Conservation (phyloP, 2,888 invertebrate species). For the Saturnia japonica region DNA sequence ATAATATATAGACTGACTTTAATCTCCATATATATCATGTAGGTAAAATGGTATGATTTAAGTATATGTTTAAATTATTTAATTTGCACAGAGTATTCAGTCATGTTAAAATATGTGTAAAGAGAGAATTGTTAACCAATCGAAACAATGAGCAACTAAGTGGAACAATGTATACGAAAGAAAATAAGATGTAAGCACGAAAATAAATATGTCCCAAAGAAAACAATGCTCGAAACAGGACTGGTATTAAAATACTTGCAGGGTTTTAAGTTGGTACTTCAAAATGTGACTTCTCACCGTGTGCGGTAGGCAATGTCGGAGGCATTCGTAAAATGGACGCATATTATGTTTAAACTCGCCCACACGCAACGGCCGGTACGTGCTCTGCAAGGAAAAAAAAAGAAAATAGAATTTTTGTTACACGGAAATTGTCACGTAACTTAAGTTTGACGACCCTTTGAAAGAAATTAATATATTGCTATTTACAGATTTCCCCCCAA, state of each 20-base stretch:
- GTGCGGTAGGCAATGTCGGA: conserved; percentile 69
- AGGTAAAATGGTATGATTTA: background rate
- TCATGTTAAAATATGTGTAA: conserved; percentile 18
- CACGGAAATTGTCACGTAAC: conserved; percentile 51
- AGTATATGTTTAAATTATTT: conserved; percentile 11
- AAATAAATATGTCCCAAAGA: conserved; percentile 71
- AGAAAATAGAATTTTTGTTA: conserved; percentile 45
- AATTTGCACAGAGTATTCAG: conserved; percentile 5
- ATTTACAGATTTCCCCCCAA: conserved; percentile 28
- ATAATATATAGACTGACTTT: no score
- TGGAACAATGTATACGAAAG: conserved; percentile 44
- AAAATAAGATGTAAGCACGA: conserved; percentile 48
- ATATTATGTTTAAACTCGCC: conserved; percentile 70
- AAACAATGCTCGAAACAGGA: conserved; percentile 68
- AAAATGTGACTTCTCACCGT: conserved; percentile 67
- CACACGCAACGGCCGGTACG: conserved; percentile 64
- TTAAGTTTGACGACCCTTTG: conserved; percentile 32
- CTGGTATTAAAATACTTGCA: conserved; percentile 67
- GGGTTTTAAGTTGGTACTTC: conserved; percentile 63
- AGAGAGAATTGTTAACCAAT: conserved; percentile 22
- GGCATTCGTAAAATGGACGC: conserved; percentile 63
- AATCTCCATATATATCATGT: background rate
- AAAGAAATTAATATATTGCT: conserved; percentile 30
- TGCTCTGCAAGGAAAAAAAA: conserved; percentile 52
- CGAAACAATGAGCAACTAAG: conserved; percentile 31